phyloP scores from a whole-genome alignment of 2,888 invertebrate genomes.

The Lagria hirta region DNA sequence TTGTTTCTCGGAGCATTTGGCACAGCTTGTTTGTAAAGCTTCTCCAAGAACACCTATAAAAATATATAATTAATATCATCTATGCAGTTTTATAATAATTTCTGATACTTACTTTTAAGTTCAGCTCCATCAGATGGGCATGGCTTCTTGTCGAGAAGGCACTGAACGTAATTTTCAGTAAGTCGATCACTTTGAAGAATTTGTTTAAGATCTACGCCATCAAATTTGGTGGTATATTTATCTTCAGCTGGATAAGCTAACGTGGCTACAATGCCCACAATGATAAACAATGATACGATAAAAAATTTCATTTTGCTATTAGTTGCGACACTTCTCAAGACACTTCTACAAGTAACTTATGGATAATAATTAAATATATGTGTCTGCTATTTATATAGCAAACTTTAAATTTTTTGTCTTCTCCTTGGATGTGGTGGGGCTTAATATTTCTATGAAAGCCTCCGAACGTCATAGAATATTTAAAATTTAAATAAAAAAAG shows the following conservation, averaged over 20 bases:
- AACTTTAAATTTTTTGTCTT: too few species aligned
- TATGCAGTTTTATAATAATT: neutral
- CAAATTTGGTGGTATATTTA: slow-evolving; percentile 70
- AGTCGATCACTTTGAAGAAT: slow-evolving; percentile 67
- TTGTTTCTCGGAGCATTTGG: slow-evolving; percentile 62
- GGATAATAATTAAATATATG: too few species aligned
- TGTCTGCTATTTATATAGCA: too few species aligned
- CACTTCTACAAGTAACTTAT: too few species aligned
- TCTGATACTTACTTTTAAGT: slow-evolving; percentile 56
- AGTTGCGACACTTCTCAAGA: too few species aligned
- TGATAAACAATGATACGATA: slow-evolving; percentile 12
- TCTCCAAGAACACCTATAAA: slow-evolving; percentile 50
- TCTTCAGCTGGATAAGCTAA: slow-evolving; percentile 32
- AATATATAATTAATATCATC: slow-evolving; percentile 2
- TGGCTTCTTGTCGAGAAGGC: slow-evolving; percentile 64
- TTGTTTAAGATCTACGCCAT: slow-evolving; percentile 68
- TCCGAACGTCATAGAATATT: too few species aligned
- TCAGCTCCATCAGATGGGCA: slow-evolving; percentile 71
- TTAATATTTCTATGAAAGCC: too few species aligned
- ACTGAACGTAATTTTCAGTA: slow-evolving; percentile 68
- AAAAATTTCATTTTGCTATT: slow-evolving; percentile 19
- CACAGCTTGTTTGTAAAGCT: slow-evolving; percentile 65
- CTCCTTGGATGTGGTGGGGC: too few species aligned
- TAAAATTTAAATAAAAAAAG: too few species aligned
- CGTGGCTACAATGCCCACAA: slow-evolving; percentile 9